These are phyloP conservation scores for Pseudococcus viburni DNA, from an alignment of 2,888 invertebrate species.

Conservation along the genomic window DNA sequence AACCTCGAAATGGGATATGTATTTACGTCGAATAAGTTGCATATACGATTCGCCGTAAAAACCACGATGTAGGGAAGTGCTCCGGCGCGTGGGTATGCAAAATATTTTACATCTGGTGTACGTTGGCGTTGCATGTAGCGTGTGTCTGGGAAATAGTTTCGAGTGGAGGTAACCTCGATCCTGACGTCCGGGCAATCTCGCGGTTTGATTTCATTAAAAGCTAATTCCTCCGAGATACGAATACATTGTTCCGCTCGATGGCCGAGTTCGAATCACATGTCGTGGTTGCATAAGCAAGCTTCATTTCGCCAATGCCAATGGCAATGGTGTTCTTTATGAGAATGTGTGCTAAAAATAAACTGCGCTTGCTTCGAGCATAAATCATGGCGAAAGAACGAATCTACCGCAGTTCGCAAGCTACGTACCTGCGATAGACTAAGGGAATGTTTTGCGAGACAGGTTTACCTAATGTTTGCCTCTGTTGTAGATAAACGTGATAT, in stretches of 20 bases:
- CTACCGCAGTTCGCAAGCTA: background rate
- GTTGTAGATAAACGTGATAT: background rate
- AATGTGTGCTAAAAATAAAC: background rate
- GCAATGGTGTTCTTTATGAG: background rate
- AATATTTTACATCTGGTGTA: background rate
- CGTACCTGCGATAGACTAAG: background rate
- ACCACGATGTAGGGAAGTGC: background rate
- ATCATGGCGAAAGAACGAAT: background rate
- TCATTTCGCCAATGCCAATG: background rate
- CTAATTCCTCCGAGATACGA: slow-evolving; percentile 8
- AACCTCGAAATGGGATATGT: background rate
- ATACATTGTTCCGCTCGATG: background rate
- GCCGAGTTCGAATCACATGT: background rate
- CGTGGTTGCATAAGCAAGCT: slow-evolving; percentile 10
- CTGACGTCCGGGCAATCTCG: background rate
- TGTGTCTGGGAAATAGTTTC: background rate
- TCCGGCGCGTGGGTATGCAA: slow-evolving; percentile 11
- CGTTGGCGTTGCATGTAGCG: background rate
- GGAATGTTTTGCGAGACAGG: background rate
- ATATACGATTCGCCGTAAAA: slow-evolving; percentile 29
- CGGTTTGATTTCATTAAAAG: slow-evolving; percentile 22
- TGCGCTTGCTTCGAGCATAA: background rate
- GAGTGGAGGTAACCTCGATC: background rate
- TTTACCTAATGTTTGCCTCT: background rate
- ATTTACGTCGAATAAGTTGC: slow-evolving; percentile 11